Evolutionary conservation across 2,797 vertebrate genomes (phyloP), one percentile per base, ranked within the genome.

Genomic region (Poliocrania exsul): DNA sequence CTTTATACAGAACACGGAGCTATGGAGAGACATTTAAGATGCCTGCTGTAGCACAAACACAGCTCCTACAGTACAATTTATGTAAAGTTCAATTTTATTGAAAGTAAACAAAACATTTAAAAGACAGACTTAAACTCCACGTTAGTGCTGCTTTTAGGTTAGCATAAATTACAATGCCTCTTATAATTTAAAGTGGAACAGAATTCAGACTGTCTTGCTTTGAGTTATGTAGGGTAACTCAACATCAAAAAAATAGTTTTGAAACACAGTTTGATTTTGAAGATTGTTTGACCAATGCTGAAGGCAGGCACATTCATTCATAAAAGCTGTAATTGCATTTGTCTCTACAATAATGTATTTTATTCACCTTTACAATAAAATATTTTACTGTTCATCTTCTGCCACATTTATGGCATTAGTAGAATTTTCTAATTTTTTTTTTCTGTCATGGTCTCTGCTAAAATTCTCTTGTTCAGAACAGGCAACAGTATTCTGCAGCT

Each of bases 231-330:
- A 16, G 16, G 19, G 66, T 81, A 88, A 88, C 72, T 72, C 47
- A 86, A 65, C 14, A 81, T 77, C 11, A 81, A 87, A 58, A 58
- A 74, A 79, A 10, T 19, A 42, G 7, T 73, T 93, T 75, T 83
- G 51, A 81, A 90, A 81, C 25, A n/a, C 0, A 66, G 8, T 79
- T 42, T 90, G 37, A 89, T 78, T 92, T 83, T 90, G 40, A 79
- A 89, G n/a, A 69, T 21, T 61, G 33, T 71, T 74, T 66, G 66
- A 97, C 95, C 96, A 97, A 94, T 96, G 95, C 90, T 96, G 94
- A 96, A 94, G 80, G 79, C 54, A 90, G 70, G 56, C n/a, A 64
- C 37, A 57, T 93, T 86, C 19, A 65, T 86, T 93, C 91, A 80
- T 56, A 75, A 50, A 93, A 96, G 92, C 82, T 81, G 73, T 31